Evolutionary conservation across 2,888 invertebrate genomes (phyloP).

Genomic region (Petrolisthes manimaculis): DNA sequence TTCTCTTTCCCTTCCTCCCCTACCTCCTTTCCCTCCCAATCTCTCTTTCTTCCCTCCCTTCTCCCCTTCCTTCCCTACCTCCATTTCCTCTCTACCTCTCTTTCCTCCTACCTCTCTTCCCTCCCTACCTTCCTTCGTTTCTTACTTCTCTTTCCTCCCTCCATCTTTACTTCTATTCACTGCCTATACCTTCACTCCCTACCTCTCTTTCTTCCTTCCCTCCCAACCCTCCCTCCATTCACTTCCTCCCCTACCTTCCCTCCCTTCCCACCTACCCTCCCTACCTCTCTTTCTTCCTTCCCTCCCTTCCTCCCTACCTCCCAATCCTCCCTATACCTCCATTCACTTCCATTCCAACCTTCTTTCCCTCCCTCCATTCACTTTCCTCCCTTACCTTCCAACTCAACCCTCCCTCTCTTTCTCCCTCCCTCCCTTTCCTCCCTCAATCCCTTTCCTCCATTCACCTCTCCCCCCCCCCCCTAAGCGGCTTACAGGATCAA

Average conservation of each 20-base stretch:
- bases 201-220: not conserved
- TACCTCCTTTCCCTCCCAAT: not conserved
- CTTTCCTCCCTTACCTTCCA: not conserved
- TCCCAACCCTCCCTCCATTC: not conserved
- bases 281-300: conserved; percentile 1
- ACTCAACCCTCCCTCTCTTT: not conserved
- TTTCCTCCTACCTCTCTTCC: not conserved
- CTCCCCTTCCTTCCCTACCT: not conserved
- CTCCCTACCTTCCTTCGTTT: not conserved
- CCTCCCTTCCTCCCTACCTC: not conserved
- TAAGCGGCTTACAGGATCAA: conserved; percentile 28
- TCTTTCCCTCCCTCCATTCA: conserved; percentile 12
- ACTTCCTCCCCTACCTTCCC: not conserved
- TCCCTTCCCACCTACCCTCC: not conserved
- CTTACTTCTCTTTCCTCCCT: not conserved
- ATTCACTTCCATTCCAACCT: no score
- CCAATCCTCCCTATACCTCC: no score
- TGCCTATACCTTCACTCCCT: not conserved
- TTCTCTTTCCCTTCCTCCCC: not conserved
- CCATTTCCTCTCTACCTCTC: not conserved
- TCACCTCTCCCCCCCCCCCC: not conserved
- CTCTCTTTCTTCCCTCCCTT: conserved; percentile 2
- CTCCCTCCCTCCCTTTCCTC: conserved; percentile 1
- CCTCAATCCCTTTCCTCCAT: not conserved
- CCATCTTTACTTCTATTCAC: not conserved